These are phyloP conservation scores for Caenorhabditis drosophilae DNA, from an alignment of 2,888 invertebrate genomes.

Conservation along the genomic window DNA sequence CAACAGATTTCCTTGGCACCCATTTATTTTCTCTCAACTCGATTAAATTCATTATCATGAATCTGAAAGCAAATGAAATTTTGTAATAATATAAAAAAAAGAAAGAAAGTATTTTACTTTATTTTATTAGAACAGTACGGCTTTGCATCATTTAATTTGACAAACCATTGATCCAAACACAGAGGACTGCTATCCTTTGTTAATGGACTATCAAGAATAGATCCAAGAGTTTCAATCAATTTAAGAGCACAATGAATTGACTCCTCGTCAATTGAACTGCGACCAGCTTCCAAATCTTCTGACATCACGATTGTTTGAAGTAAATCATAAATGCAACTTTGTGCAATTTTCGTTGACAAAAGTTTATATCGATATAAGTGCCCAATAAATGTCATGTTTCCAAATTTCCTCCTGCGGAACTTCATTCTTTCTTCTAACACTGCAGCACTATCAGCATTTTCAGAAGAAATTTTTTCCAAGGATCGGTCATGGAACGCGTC, in stretches of 20 bases:
- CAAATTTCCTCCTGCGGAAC: constrained; percentile 57
- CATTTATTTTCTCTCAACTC: constrained; percentile 46
- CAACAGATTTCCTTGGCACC: constrained; percentile 43
- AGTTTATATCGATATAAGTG: constrained; percentile 50
- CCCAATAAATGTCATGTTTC: constrained; percentile 64
- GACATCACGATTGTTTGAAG: constrained; percentile 17
- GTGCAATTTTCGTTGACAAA: constrained; percentile 48
- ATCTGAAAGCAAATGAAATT: constrained; percentile 39
- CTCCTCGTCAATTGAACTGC: constrained; percentile 27
- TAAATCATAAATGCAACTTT: constrained; percentile 45
- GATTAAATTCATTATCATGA: constrained; percentile 53
- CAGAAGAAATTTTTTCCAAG: constrained; percentile 22
- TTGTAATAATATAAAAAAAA: no score
- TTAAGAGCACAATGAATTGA: constrained; percentile 44
- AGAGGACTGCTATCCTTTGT: neutral
- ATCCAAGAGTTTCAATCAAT: constrained; percentile 29
- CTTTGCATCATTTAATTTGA: constrained; percentile 22
- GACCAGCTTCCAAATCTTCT: neutral
- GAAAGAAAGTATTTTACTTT: no score
- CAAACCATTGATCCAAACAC: constrained; percentile 37
- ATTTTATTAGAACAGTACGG: constrained; percentile 41
- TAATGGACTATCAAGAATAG: constrained; percentile 9
- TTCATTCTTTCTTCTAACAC: constrained; percentile 40
- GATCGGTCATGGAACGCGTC: constrained; percentile 38
- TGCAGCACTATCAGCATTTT: constrained; percentile 11